Base-by-base conservation (phyloP, 2,888 invertebrate species). In the Pandemis cinnamomeana region DNA sequence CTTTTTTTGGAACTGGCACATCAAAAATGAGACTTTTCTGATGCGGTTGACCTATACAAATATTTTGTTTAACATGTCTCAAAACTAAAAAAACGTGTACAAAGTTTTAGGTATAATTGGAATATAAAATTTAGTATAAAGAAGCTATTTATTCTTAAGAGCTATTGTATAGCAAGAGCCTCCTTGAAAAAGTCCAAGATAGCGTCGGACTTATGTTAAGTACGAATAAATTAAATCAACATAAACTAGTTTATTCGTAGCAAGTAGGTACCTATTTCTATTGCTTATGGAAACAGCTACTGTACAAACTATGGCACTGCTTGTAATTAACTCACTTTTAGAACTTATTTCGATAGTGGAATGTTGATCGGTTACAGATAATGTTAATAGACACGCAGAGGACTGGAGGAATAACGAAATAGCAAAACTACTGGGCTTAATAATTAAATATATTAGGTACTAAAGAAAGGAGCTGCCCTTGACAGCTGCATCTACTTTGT, bases 231-330 rank as follows among this genome's bases (percentile, higher is more conserved):
- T 13, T 64, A 68, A 71, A 67, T 63, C 2, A 71, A 67, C 41
- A 51, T 42, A 61, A 74, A 71, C 71, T 71, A 61, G 51, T 67
- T 60, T 69, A 69, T 53, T 66, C 66, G 20, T 64, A 73, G 67
- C 27, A 44, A 48, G 11, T 7, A n/a, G n/a, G n/a, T n/a, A n/a
- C n/a, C n/a, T n/a, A 62, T 20, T 11, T 62, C 66, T 71, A 73
- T 66, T 61, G 41, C 61, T 80, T 78, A 77, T 73, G 75, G 79
- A 78, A 78, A 77, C 75, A 53, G 63, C 71, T 81, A 81, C 80
- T 73, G 81, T 84, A 81, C 83, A 85, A 81, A 85, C 83, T 87
- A 87, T 87, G 87, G 87, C 87, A 87, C 87, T 83, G 82, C 81
- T 78, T 71, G 63, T 60, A 69, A 74, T 71, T 72, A 73, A 64